phyloP scores from a whole-genome alignment of 2,888 invertebrate species.

The Fragum sueziense region DNA sequence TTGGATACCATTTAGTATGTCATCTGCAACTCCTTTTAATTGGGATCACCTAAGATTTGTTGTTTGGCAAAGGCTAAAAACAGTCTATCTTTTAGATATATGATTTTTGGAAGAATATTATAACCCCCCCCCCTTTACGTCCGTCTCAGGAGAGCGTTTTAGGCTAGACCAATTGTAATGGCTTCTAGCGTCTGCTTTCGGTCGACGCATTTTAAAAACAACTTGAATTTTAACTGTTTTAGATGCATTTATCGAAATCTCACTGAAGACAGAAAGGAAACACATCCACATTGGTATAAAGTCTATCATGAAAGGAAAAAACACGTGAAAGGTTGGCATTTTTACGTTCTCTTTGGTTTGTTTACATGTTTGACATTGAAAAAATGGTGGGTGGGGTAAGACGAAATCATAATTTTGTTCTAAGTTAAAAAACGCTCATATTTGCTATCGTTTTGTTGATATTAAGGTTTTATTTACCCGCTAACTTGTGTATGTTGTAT shows the following conservation, averaged over 20 bases:
- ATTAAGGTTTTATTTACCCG: neutral
- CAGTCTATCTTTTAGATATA: too few relatives aligned
- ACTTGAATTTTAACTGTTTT: neutral
- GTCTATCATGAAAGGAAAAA: conserved; percentile 50
- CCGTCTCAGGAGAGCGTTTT: too few relatives aligned
- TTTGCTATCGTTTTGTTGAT: neutral
- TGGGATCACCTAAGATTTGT: neutral
- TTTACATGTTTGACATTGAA: conserved; percentile 6
- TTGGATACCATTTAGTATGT: neutral
- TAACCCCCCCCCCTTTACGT: too few relatives aligned
- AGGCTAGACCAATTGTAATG: conserved; percentile 4
- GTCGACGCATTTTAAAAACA: neutral
- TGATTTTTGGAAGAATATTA: too few relatives aligned
- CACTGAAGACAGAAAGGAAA: neutral
- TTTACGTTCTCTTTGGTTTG: neutral
- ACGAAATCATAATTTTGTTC: neutral
- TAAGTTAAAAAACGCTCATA: neutral
- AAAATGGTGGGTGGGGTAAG: conserved; percentile 14
- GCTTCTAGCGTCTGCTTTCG: conserved; percentile 12
- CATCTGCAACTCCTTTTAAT: neutral
- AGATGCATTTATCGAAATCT: conserved; percentile 3
- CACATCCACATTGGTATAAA: conserved; percentile 41
- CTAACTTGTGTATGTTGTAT: neutral
- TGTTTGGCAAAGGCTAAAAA: too few relatives aligned
- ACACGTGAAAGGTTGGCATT: conserved; percentile 31